These are phyloP conservation scores for Rambutsinella grinnellia DNA, from an alignment of 2,888 invertebrate genomes.

Conservation along the genomic window DNA sequence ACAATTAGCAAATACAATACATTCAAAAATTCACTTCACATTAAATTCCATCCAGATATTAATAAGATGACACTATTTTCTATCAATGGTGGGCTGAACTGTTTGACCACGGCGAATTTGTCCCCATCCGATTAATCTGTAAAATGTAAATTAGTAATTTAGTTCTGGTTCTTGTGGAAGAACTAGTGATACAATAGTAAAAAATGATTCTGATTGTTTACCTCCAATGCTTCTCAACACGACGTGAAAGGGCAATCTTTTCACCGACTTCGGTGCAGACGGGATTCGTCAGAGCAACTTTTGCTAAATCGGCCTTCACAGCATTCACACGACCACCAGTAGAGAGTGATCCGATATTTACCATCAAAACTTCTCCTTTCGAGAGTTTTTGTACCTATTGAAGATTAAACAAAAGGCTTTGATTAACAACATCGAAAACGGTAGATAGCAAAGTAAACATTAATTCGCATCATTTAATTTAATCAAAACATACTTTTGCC, in stretches of 20 bases:
- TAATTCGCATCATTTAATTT: no score
- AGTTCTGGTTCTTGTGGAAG: constrained; percentile 16
- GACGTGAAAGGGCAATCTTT: constrained; percentile 98
- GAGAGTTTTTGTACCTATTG: constrained; percentile 86
- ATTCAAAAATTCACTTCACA: no score
- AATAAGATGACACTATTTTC: no score
- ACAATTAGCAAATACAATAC: no score
- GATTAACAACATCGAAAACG: neutral
- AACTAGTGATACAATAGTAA: neutral
- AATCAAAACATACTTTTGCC: constrained; percentile 85
- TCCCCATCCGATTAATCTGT: constrained; percentile 98
- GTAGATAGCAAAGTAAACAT: no score
- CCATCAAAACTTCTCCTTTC: constrained; percentile 91
- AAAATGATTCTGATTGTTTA: constrained; percentile 69
- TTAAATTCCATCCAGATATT: no score
- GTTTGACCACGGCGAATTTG: constrained; percentile 98
- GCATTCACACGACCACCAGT: constrained; percentile 97
- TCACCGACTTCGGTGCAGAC: constrained; percentile 99
- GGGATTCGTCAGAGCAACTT: constrained; percentile 95
- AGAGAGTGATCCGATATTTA: constrained; percentile 98
- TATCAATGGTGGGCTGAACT: constrained; percentile 89
- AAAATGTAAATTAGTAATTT: constrained; percentile 68
- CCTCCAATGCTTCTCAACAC: constrained; percentile 99
- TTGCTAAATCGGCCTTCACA: constrained; percentile 96
- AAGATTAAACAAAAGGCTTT: constrained; percentile 47